phyloP scores from a whole-genome alignment of 2,113 vertebrate species.

The Cranoglanis bouderius region DNA sequence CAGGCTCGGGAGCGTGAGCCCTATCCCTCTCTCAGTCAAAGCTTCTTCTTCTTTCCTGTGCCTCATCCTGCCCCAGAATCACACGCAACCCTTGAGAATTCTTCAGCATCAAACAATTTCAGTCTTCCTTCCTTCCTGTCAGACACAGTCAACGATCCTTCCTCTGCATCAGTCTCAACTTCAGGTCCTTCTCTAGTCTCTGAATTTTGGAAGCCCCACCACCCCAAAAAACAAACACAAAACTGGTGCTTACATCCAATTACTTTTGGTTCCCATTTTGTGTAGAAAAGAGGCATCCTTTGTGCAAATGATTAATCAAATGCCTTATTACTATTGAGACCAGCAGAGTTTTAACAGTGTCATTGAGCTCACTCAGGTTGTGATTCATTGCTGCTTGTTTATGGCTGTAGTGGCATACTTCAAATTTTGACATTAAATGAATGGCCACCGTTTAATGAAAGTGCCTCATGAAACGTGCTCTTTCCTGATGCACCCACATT shows the following conservation, averaged over 20 bases:
- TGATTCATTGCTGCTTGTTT: not conserved
- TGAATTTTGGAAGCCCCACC: not conserved
- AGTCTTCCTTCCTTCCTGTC: not conserved
- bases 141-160: not conserved
- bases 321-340: not conserved
- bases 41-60: not conserved
- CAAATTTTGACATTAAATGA: not conserved
- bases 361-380: not conserved
- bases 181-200: not conserved
- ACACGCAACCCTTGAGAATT: not conserved
- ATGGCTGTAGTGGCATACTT: not conserved
- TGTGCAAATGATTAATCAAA: not conserved
- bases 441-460: constrained; percentile 10
- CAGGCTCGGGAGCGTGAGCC: not conserved
- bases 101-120: not conserved
- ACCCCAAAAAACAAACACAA: not conserved
- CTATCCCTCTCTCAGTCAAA: not conserved
- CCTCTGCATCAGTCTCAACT: not conserved
- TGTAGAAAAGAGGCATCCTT: not conserved
- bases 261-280: not conserved
- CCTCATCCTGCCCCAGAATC: not conserved
- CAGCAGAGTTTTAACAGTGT: not conserved
- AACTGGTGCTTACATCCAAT: not conserved
- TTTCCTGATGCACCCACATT: not conserved
- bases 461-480: not conserved